These are phyloP conservation scores for Mellivora capensis DNA, from an alignment of 2,113 vertebrate species.

Conservation along the genomic window DNA sequence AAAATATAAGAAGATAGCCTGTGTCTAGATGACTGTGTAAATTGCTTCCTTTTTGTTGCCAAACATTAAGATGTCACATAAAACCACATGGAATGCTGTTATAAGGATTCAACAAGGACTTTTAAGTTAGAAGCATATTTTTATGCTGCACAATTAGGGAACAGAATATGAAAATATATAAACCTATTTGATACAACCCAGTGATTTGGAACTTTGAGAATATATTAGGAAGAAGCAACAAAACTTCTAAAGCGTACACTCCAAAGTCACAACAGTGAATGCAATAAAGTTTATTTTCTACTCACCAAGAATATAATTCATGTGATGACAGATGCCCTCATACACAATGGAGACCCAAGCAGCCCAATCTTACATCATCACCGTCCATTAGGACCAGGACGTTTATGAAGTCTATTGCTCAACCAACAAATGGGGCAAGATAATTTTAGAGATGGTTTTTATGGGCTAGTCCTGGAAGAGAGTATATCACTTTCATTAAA, in stretches of 20 bases:
- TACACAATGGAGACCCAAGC: background rate
- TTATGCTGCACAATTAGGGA: background rate
- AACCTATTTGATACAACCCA: background rate
- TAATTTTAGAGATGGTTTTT: background rate
- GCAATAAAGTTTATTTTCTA: background rate
- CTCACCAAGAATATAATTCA: background rate
- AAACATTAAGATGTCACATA: background rate
- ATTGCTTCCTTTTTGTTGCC: background rate
- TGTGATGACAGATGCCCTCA: background rate
- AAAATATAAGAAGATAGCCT: background rate
- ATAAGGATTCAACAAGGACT: background rate
- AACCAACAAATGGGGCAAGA: background rate
- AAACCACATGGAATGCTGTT: background rate
- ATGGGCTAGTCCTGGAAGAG: background rate
- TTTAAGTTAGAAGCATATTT: background rate
- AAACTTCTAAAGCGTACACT: background rate
- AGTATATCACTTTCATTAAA: background rate
- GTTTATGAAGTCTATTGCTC: background rate
- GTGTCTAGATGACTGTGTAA: background rate
- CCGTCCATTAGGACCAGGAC: background rate
- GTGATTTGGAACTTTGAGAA: background rate
- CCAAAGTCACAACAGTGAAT: background rate
- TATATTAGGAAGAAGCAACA: background rate
- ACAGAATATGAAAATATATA: background rate
- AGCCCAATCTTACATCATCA: rapidly evolving